A percentile compares a stretch with the other conserved stretches of the same genome.
Conservation (phyloP, 1,140 invertebrate genomes). For the Aphaenogaster floridana region DNA sequence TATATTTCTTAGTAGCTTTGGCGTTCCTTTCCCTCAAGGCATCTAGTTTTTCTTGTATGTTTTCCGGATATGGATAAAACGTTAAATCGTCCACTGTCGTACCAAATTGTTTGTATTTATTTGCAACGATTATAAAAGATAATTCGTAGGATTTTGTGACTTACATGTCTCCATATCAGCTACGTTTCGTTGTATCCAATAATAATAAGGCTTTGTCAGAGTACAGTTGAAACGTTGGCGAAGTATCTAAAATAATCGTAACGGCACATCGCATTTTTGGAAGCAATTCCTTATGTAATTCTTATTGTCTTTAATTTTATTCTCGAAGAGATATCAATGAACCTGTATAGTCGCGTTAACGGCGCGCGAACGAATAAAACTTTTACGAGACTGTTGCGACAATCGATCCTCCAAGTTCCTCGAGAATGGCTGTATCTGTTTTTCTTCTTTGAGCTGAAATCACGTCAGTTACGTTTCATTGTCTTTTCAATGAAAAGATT, state of each 20-base stretch:
- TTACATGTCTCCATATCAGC: conserved; percentile 68
- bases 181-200: conserved; percentile 73
- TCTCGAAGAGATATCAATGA: conserved; percentile 44
- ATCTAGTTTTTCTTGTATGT: conserved; percentile 74
- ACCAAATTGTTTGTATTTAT: conserved; percentile 24
- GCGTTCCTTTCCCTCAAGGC: conserved; percentile 74
- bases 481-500: not conserved
- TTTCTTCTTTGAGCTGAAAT: conserved; percentile 72
- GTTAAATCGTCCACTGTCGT: conserved; percentile 73
- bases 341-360: conserved; percentile 73
- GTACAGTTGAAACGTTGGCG: conserved; percentile 63
- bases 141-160: conserved; percentile 39
- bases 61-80: conserved; percentile 79
- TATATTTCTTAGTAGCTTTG: conserved; percentile 72
- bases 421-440: conserved; percentile 75
- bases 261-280: conserved; percentile 56
- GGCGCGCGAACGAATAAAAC: conserved; percentile 45
- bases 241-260: conserved; percentile 73
- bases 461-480: conserved; percentile 21
- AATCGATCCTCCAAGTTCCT: conserved; percentile 67
- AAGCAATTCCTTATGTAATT: conserved; percentile 53
- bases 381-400: conserved; percentile 52
- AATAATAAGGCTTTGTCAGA: conserved; percentile 77
- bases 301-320: conserved; percentile 57
- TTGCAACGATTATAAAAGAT: conserved; percentile 36